Conservation (phyloP, 2,797 vertebrate species). For the Brachyrhaphis roseni region DNA sequence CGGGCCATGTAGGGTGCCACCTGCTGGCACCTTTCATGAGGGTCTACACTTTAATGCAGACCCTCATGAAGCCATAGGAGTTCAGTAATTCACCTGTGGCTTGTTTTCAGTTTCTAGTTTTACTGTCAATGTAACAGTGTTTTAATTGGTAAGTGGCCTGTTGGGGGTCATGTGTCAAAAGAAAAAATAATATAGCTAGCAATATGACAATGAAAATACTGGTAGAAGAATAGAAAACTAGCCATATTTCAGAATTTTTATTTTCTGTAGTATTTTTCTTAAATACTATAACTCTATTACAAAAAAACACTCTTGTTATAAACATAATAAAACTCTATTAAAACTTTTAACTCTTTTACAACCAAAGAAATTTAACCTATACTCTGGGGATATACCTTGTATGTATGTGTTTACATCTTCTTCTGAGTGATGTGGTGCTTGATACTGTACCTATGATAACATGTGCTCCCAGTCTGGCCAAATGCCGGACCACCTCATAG, state of each 20-base stretch:
- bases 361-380: not conserved
- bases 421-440: constrained; percentile 33
- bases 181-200: no score
- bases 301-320: no score
- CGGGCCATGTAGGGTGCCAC: no score
- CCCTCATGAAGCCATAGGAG: not conserved
- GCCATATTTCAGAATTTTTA: not conserved
- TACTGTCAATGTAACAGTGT: not conserved
- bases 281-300: no score
- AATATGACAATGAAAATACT: not conserved
- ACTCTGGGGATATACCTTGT: constrained; percentile 3
- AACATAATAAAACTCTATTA: not conserved
- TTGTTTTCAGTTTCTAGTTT: not conserved
- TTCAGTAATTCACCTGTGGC: not conserved
- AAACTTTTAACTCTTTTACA: not conserved
- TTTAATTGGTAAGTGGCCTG: not conserved
- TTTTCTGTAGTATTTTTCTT: not conserved
- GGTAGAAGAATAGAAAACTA: not conserved
- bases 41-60: not conserved
- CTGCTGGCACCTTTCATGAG: no score
- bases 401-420: not conserved
- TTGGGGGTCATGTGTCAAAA: not conserved
- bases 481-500: constrained; percentile 83
- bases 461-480: constrained; percentile 86
- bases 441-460: constrained; percentile 89